Base-by-base conservation (phyloP, 2,888 invertebrate species). In the Charanyca ferruginea region DNA sequence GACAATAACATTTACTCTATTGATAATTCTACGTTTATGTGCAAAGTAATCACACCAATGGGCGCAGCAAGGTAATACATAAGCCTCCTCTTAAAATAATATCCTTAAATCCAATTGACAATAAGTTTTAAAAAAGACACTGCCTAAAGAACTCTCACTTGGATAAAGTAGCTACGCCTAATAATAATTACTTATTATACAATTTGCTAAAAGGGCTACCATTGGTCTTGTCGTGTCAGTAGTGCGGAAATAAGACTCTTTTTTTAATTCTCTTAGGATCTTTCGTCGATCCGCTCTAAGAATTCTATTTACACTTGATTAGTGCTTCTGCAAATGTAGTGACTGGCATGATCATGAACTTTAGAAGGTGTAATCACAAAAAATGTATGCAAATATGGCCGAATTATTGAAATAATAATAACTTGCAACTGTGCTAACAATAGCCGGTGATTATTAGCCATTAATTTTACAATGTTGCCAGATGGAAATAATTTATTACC, bases 1-100 rank as follows among this genome's bases (percentile, higher is more conserved):
- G 75, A 79, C 76, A 75, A 73, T 75, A 78, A 79, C 49, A 48
- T 13, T 62, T 38, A 63, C 13, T 57, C 54, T 42, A 52, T 25
- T 45, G 9, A 38, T 51, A 64, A 51, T 58, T 77, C 13, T 51
- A 45, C 1, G n/a, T 51, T 51, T 60, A 22, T 23, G 16, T n/a
- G 32, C 35, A 58, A 52, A 47, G 38, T 42, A 53, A 49, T 25
- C 8, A 53, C 41, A 35, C 22, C 13, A 41, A 23, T 45, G 54
- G 49, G 58, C 38, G 47, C 44, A 61, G 45, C 22, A n/a, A 38
- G 48, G 41, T 45, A 44, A 32, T 57, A 23, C 8, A 11, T 18
- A 28, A 23, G 16, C 47, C 22, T 32, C 20, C 25, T 49, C 7
- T 8, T 44, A 32, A 22, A 25, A 20, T 32, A 25, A 6, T 9